These are phyloP conservation scores for Blastobasis lacticolella DNA, from an alignment of 2,888 invertebrate species.

Conservation along the genomic window DNA sequence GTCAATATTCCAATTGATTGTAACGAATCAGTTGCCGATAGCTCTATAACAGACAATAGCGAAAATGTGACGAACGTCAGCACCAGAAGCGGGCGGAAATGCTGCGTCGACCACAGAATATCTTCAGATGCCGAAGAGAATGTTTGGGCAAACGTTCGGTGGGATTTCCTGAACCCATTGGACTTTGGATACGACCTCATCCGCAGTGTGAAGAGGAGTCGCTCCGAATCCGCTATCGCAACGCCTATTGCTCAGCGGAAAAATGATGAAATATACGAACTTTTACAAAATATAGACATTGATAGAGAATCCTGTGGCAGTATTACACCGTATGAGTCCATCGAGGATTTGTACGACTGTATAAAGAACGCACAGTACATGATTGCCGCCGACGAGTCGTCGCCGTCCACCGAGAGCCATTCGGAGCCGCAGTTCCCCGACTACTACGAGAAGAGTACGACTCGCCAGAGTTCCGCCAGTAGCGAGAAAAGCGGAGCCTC, in stretches of 20 bases:
- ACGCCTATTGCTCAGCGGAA: conserved; percentile 50
- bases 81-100: conserved; percentile 53
- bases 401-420: conserved; percentile 58
- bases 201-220: conserved; percentile 57
- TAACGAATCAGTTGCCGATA: conserved; percentile 47
- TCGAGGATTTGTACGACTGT: conserved; percentile 67
- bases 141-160: conserved; percentile 64
- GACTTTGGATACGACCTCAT: conserved; percentile 66
- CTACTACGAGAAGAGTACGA: conserved; percentile 57
- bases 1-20: conserved; percentile 59
- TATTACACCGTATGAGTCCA: conserved; percentile 67
- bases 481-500: conserved; percentile 67
- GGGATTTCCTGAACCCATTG: conserved; percentile 63
- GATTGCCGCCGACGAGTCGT: conserved; percentile 54
- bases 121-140: conserved; percentile 62
- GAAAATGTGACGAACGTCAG: conserved; percentile 60
- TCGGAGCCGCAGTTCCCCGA: conserved; percentile 62
- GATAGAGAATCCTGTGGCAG: conserved; percentile 62
- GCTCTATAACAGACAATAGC: conserved; percentile 44
- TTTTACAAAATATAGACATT: conserved; percentile 32
- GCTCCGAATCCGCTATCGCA: conserved; percentile 57
- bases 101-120: conserved; percentile 64
- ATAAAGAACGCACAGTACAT: conserved; percentile 63
- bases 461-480: conserved; percentile 61
- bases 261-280: conserved; percentile 63